These are phyloP conservation scores for Stenolophus ochropezus DNA, from an alignment of 2,888 invertebrate species.

Conservation along the genomic window DNA sequence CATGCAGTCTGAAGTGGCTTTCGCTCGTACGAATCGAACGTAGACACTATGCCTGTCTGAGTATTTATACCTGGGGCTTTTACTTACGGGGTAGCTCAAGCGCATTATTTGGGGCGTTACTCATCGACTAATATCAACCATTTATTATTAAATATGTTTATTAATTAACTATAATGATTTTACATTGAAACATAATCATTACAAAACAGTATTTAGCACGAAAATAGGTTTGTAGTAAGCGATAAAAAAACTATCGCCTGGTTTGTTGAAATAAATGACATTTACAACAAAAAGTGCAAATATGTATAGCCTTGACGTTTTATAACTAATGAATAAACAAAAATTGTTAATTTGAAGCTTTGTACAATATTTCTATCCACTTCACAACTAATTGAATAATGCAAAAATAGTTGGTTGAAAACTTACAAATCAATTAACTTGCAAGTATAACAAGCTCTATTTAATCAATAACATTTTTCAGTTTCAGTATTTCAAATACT, in stretches of 20 bases:
- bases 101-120: not conserved
- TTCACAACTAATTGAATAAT: not conserved
- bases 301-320: conserved; percentile 7
- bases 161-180: not conserved
- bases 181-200: not conserved
- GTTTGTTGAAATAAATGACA: conserved; percentile 1
- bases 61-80: conserved; percentile 12
- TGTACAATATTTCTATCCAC: not conserved
- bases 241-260: not conserved
- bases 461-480: not conserved
- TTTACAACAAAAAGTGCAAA: conserved; percentile 37
- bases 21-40: not conserved
- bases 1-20: conserved; percentile 25
- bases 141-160: not conserved
- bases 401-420: not conserved
- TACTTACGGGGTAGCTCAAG: not conserved
- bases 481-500: not conserved
- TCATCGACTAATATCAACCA: not conserved
- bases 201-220: not conserved
- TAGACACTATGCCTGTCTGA: conserved; percentile 25
- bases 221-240: not conserved
- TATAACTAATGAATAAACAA: conserved; percentile 9
- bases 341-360: conserved; percentile 9
- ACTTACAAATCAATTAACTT: not conserved
- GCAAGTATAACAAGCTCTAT: not conserved